A percentile compares a stretch with the other conserved stretches of the same genome.
Conservation (phyloP, 2,113 vertebrate species). For the Mesocricetus auratus region DNA sequence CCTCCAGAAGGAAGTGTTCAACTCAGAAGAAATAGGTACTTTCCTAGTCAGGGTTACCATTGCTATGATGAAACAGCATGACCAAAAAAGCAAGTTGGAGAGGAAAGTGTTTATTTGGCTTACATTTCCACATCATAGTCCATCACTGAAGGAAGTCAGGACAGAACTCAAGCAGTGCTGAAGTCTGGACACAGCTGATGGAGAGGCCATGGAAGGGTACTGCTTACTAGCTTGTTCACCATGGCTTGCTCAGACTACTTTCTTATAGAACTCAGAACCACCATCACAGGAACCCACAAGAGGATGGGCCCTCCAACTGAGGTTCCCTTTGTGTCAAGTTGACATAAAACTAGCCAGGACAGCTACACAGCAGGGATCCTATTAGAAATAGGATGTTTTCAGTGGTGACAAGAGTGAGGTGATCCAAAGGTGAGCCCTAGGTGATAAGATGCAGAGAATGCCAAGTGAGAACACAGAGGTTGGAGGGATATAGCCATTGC, state of each 20-base stretch:
- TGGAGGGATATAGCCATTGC: not conserved
- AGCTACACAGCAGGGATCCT: not conserved
- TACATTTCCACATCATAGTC: not conserved
- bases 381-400: not conserved
- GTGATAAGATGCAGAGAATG: not conserved
- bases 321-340: not conserved
- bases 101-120: not conserved
- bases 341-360: not conserved
- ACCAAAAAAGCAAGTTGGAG: not conserved
- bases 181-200: not conserved
- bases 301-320: not conserved
- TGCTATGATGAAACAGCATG: not conserved
- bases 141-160: not conserved
- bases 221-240: not conserved
- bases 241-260: not conserved
- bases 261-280: not conserved
- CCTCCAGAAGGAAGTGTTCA: not conserved
- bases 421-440: not conserved
- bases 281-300: not conserved
- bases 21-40: not conserved
- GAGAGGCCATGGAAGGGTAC: not conserved
- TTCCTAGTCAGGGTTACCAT: not conserved
- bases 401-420: not conserved
- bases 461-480: not conserved
- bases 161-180: not conserved